Percentiles rank a stretch among this genome's conserved stretches.
Conservation (phyloP, 2,888 invertebrate species). For the Nemotelus nigrinus region DNA sequence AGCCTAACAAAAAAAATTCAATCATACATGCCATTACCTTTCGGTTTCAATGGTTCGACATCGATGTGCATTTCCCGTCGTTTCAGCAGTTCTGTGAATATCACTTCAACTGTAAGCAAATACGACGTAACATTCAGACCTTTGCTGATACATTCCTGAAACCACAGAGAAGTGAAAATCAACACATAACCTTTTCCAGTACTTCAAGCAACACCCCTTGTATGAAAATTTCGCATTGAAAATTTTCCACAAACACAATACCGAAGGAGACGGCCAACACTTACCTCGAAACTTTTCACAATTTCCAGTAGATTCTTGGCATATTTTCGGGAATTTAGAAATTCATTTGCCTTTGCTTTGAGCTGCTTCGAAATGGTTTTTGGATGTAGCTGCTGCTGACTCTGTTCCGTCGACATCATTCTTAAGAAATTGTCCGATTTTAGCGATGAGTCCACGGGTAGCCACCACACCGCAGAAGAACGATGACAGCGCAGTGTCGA, state of each 20-base stretch:
- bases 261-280: constrained; percentile 46
- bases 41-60: constrained; percentile 69
- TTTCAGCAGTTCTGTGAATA: constrained; percentile 76
- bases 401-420: constrained; percentile 52
- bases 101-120: constrained; percentile 75
- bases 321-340: constrained; percentile 73
- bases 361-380: constrained; percentile 74
- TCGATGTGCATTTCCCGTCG: constrained; percentile 73
- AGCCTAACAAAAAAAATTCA: too few relatives aligned
- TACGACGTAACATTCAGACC: constrained; percentile 67
- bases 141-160: constrained; percentile 56
- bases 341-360: constrained; percentile 76
- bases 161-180: constrained; percentile 26
- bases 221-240: constrained; percentile 5
- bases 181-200: constrained; percentile 28
- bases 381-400: constrained; percentile 48
- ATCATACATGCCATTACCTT: constrained; percentile 60
- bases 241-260: neutral
- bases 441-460: neutral
- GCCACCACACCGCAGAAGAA: constrained; percentile 19
- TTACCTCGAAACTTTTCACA: constrained; percentile 75
- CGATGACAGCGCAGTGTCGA: constrained; percentile 29
- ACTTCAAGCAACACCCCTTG: neutral
- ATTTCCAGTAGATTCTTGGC: constrained; percentile 75
- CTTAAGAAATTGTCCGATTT: constrained; percentile 9